phyloP scores from a whole-genome alignment of 1,140 invertebrate species.

The Holotrichia oblita region DNA sequence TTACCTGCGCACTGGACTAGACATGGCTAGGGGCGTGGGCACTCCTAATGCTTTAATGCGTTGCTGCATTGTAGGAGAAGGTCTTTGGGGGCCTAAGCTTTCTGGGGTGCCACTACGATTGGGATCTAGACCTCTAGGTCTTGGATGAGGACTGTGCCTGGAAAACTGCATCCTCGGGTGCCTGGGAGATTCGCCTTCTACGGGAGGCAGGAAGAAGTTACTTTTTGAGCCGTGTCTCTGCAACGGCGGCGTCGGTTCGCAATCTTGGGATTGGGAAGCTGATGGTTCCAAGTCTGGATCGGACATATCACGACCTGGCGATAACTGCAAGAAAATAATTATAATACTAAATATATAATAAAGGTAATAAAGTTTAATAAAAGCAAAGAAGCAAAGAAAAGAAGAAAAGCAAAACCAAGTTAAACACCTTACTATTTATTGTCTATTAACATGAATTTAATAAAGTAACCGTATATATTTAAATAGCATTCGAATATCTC shows the following conservation, averaged over 20 bases:
- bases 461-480: no score
- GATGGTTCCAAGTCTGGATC: conserved; percentile 85
- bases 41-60: conserved; percentile 88
- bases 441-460: no score
- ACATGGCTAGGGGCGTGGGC: conserved; percentile 86
- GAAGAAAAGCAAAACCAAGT: no score
- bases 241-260: conserved; percentile 90
- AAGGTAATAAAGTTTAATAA: no score
- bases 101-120: conserved; percentile 75
- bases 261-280: conserved; percentile 90
- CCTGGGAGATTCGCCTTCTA: conserved; percentile 70
- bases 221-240: conserved; percentile 90
- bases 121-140: conserved; percentile 73
- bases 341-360: not conserved
- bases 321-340: conserved; percentile 66
- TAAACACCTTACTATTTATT: no score
- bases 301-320: conserved; percentile 79
- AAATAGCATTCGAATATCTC: no score
- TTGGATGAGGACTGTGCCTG: conserved; percentile 80
- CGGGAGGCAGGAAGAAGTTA: conserved; percentile 88
- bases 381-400: no score
- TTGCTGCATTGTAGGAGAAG: conserved; percentile 88
- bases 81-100: conserved; percentile 64
- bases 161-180: conserved; percentile 66
- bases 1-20: conserved; percentile 84